These are phyloP conservation scores for Scolopax rusticola DNA, from an alignment of 2,797 vertebrate genomes.

Conservation along the genomic window DNA sequence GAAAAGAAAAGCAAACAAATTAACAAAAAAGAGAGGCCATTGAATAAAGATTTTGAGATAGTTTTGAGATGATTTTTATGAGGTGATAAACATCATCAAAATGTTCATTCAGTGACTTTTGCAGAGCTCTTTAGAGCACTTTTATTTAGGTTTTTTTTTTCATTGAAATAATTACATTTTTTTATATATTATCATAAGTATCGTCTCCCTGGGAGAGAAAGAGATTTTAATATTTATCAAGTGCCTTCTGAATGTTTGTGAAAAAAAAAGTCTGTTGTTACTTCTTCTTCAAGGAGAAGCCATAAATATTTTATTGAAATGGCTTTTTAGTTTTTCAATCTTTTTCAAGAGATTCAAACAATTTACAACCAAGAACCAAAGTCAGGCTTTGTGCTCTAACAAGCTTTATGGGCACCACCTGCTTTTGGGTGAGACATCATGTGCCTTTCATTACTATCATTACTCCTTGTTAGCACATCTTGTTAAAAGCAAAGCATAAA, in stretches of 20 bases:
- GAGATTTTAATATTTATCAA: neutral
- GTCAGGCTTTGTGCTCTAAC: neutral
- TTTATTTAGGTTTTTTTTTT: neutral
- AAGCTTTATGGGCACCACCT: neutral
- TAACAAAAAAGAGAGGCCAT: accelerated
- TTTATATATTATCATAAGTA: neutral
- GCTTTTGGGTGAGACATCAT: neutral
- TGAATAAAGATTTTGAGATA: neutral
- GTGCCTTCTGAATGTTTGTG: neutral
- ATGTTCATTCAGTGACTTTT: neutral
- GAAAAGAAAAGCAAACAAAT: accelerated
- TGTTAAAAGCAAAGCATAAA: neutral
- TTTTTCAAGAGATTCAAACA: neutral
- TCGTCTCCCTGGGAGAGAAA: neutral
- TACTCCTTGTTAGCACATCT: neutral
- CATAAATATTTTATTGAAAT: neutral
- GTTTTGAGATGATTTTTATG: neutral
- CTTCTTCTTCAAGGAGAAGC: neutral
- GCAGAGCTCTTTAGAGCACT: neutral
- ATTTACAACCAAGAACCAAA: neutral
- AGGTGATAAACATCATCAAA: neutral
- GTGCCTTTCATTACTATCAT: neutral
- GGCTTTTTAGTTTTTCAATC: neutral
- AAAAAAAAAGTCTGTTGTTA: too few species aligned
- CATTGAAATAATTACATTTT: neutral